Base-by-base conservation (phyloP, 1,140 invertebrate species). In the Dendroctonus valens region DNA sequence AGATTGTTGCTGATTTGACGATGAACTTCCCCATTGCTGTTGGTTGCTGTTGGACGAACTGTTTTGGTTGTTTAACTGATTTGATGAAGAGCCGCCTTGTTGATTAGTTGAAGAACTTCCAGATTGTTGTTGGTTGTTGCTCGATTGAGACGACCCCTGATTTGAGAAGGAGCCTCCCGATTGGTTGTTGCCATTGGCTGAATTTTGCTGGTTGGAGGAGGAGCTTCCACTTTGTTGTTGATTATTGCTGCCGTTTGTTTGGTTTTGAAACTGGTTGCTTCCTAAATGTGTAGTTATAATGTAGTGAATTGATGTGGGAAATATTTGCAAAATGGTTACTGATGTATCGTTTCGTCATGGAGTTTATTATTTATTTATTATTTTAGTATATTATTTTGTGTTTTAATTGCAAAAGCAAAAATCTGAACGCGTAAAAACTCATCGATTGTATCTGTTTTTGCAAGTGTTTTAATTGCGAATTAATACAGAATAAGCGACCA, bases 131-230 rank as follows among this genome's bases (percentile, higher is more conserved):
- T 54, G 15, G 46, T 41, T 51, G 26, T 37, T 38, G n/a, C 14
- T 51, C 26, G 26, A 26, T 26, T 26, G 26, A 26, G 26, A 26
- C 1, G 26, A 1, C 1, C 26, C 26, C 26, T 68, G 66, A 53
- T 70, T 59, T 48, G 42, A 49, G 44, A 14, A 65, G n/a, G 63
- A 59, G 55, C 44, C 37, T 57, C 15, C 15, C 42, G 49, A 64
- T 55, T 65, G 44, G 38, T 69, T 58, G 49, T 49, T 70, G 49
- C 6, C 62, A 59, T 40, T 52, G 12, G 8, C 2, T 15, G 11
- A 40, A 8, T 59, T 41, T 46, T 59, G 12, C 8, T 52, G 9
- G 15, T 52, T 52, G 7, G 7, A 52, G 44, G 15, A 26, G 6
- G 59, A 63, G 26, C 61, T 41, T 67, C 54, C 26, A 26, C 26